Evolutionary conservation across 2,888 invertebrate species (phyloP).

Genomic region (Cerceris ruficornis): DNA sequence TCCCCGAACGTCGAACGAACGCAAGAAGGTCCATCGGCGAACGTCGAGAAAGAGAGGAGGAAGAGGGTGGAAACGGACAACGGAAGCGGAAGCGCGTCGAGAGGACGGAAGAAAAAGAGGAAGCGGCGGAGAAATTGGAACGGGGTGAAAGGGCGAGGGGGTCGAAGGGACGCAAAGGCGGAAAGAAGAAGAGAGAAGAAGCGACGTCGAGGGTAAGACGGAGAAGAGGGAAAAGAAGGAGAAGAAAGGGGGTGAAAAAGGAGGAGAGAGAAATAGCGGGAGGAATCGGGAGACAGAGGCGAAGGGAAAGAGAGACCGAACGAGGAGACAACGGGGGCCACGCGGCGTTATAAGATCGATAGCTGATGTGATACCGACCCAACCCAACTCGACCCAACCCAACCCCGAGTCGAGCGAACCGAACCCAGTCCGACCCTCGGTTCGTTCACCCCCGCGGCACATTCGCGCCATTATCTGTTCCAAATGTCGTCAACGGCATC

Average conservation of each 20-base stretch:
- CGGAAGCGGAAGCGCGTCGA: conserved; percentile 25
- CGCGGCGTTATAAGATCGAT: conserved; percentile 81
- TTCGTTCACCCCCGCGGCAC: conserved; percentile 81
- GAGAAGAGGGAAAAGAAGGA: conserved; percentile 39
- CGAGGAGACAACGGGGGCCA: conserved; percentile 77
- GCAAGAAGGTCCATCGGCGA: conserved; percentile 28
- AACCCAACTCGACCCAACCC: conserved; percentile 75
- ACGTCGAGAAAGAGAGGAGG: conserved; percentile 38
- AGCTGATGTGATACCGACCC: conserved; percentile 81
- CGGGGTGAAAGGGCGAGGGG: background rate
- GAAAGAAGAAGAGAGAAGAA: conserved; percentile 33
- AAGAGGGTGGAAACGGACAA: conserved; percentile 32
- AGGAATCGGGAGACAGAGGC: conserved; percentile 48
- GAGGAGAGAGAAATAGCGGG: conserved; percentile 31
- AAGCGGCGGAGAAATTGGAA: conserved; percentile 11
- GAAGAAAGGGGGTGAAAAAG: conserved; percentile 39
- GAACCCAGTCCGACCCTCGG: conserved; percentile 78
- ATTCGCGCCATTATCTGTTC: conserved; percentile 82
- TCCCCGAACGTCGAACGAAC: conserved; percentile 46
- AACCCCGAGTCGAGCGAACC: conserved; percentile 66
- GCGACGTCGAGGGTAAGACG: conserved; percentile 27
- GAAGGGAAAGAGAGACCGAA: conserved; percentile 60
- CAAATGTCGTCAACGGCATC: conserved; percentile 81
- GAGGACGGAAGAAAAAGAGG: conserved; percentile 27
- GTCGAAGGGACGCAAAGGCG: conserved; percentile 21